Percentiles rank a stretch among this genome's conserved stretches.
phyloP scores from a whole-genome alignment of 2,113 vertebrate genomes.

The Puntigrus tetrazona region DNA sequence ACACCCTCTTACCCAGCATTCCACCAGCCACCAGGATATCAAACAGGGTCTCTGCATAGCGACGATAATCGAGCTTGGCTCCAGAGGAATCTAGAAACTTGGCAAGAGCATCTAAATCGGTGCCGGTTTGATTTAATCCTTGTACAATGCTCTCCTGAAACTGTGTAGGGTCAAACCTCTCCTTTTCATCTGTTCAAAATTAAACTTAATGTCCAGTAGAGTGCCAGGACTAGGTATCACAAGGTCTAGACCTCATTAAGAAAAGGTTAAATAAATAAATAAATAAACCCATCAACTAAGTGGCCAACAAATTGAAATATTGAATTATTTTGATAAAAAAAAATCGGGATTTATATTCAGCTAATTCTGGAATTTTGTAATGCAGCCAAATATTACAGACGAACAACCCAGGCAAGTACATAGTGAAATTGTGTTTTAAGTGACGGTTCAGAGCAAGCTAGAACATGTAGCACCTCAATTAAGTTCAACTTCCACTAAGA shows the following conservation, averaged over 20 bases:
- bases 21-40: constrained; percentile 99
- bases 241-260: neutral
- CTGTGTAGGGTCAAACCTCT: constrained; percentile 99
- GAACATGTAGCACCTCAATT: neutral
- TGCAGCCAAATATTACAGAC: neutral
- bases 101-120: constrained; percentile 96
- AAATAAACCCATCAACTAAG: too few relatives aligned
- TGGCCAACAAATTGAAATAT: too few relatives aligned
- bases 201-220: neutral
- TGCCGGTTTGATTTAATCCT: constrained; percentile 98
- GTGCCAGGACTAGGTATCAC: neutral
- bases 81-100: constrained; percentile 99
- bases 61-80: constrained; percentile 97
- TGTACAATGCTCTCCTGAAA: constrained; percentile 99
- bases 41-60: constrained; percentile 99
- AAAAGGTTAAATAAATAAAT: too few relatives aligned
- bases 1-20: constrained; percentile 90
- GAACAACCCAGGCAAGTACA: neutral
- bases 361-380: neutral
- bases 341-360: too few relatives aligned
- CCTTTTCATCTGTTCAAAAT: constrained; percentile 93
- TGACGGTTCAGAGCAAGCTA: neutral
- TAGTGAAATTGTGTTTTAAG: neutral
- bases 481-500: neutral
- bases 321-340: too few relatives aligned